Evolutionary conservation across 2,888 invertebrate species (phyloP).

Genomic region (Graphium colonna): DNA sequence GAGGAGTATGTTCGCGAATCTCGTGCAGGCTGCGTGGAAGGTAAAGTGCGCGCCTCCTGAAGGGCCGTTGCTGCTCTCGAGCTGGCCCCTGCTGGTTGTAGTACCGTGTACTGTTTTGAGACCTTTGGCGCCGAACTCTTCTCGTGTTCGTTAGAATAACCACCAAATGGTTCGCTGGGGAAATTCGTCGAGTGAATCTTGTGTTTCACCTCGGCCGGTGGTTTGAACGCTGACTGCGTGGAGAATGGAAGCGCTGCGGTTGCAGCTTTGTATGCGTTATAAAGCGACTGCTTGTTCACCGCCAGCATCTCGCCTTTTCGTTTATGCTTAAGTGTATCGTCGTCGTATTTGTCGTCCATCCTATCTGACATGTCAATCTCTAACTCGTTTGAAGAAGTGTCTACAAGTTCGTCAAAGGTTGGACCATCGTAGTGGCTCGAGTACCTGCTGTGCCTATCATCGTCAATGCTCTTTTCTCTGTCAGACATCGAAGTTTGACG

Average conservation of each 20-base stretch:
- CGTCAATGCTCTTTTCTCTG: conserved; percentile 56
- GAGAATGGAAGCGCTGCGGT: conserved; percentile 83
- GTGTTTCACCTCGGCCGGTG: conserved; percentile 84
- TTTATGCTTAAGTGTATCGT: conserved; percentile 68
- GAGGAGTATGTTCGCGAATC: conserved; percentile 70
- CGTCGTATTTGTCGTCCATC: conserved; percentile 82
- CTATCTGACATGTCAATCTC: conserved; percentile 90
- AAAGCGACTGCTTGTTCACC: conserved; percentile 76
- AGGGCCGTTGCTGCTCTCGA: conserved; percentile 90
- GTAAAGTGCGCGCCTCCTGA: conserved; percentile 84
- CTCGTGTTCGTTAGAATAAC: conserved; percentile 81
- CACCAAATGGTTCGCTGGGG: conserved; percentile 87
- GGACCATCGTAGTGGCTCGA: conserved; percentile 84
- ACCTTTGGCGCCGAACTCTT: conserved; percentile 61
- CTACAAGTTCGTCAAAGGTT: conserved; percentile 88
- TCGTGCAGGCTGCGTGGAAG: conserved; percentile 72
- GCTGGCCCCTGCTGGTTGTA: conserved; percentile 90
- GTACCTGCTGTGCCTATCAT: conserved; percentile 70
- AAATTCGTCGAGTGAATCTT: conserved; percentile 59
- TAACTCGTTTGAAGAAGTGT: conserved; percentile 88
- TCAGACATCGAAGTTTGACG: conserved; percentile 38
- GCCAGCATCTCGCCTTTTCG: conserved; percentile 73
- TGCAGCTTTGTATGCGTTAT: conserved; percentile 76
- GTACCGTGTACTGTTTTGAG: conserved; percentile 91
- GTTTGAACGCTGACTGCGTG: conserved; percentile 89